Conservation (phyloP, 2,888 invertebrate species). For the Coenonympha glycerion region DNA sequence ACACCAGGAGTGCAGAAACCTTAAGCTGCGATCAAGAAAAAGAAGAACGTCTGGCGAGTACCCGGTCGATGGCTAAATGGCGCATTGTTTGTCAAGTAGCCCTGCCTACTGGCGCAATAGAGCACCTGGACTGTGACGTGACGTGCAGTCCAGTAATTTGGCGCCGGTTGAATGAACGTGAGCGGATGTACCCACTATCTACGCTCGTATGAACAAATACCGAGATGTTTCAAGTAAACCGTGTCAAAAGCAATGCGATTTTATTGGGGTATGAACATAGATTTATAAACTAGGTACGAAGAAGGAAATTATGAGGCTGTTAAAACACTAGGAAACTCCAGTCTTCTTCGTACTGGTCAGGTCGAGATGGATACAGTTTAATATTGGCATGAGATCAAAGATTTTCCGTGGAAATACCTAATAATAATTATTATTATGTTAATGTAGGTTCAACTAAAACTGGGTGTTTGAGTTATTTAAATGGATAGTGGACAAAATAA, state of each 20-base stretch:
- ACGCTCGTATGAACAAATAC: constrained; percentile 23
- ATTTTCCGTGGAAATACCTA: background rate
- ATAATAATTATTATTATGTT: no score
- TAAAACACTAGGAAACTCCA: background rate
- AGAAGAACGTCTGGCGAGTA: no score
- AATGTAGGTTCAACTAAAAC: no score
- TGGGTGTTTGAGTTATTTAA: no score
- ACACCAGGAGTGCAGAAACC: no score
- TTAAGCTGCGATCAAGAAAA: no score
- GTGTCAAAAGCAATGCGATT: constrained; percentile 19
- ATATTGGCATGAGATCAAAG: background rate
- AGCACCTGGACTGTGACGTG: constrained; percentile 33
- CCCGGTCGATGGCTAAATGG: constrained; percentile 22
- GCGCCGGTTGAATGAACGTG: constrained; percentile 27
- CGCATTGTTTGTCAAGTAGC: constrained; percentile 18
- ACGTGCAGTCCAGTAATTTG: constrained; percentile 34
- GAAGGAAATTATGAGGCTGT: background rate
- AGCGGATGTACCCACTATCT: constrained; percentile 22
- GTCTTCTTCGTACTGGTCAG: background rate
- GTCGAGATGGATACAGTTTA: background rate
- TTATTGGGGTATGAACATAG: constrained; percentile 11
- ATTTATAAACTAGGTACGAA: no score
- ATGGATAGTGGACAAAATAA: no score
- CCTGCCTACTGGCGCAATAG: constrained; percentile 8
- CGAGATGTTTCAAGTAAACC: constrained; percentile 21